A percentile compares a stretch with the other conserved stretches of the same genome.
phyloP scores from a whole-genome alignment of 1,140 invertebrate species.

The Caerostris darwini region DNA sequence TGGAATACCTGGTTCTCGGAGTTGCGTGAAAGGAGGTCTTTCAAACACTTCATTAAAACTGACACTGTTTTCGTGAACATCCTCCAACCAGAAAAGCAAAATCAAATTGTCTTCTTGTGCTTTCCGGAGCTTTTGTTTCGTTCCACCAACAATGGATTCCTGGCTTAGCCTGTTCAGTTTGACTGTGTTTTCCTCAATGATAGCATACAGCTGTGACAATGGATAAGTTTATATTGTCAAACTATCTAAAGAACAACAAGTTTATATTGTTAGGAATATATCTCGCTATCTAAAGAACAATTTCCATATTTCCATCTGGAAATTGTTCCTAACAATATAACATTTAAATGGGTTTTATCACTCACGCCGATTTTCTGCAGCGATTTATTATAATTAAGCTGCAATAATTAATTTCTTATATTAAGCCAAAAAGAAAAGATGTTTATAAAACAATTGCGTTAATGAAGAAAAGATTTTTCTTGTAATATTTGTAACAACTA shows the following conservation, averaged over 20 bases:
- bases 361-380: too few species aligned
- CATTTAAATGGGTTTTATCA: not conserved
- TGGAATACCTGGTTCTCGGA: not conserved
- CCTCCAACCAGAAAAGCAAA: not conserved
- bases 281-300: not conserved
- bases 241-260: not conserved
- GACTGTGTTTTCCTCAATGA: not conserved
- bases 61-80: not conserved
- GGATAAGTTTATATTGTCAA: conserved; percentile 1
- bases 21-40: not conserved
- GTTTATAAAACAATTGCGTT: too few species aligned
- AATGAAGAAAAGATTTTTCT: too few species aligned
- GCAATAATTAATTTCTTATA: too few species aligned
- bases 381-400: too few species aligned
- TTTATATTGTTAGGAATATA: conserved; percentile 19
- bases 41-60: conserved; percentile 27
- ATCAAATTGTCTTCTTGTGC: conserved; percentile 11
- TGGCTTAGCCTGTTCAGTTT: not conserved
- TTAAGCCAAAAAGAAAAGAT: too few species aligned
- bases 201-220: not conserved
- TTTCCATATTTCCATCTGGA: not conserved
- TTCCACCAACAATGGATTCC: not conserved
- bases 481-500: too few species aligned
- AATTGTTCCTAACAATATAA: too few species aligned
- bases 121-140: not conserved